Evolutionary conservation across 2,888 invertebrate species (phyloP), one percentile per base, ranked within the genome.

Genomic region (Ophion slaviceki): DNA sequence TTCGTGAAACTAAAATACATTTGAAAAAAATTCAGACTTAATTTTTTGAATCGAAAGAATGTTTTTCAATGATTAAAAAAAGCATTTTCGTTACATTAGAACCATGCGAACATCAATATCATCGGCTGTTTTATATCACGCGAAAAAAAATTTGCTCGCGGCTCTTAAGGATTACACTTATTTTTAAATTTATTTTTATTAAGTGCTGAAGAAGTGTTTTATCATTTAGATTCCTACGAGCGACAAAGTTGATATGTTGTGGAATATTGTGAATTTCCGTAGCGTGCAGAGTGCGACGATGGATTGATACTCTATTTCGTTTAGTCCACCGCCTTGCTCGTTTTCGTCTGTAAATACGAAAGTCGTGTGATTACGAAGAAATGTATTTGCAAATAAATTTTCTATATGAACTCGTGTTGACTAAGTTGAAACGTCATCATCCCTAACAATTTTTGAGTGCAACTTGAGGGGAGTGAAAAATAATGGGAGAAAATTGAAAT

Each of bases 381-480:
- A 7, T 40, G 36, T 45, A 53, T 64, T 47, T 75, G 47, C n/a
- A 53, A 75, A 53, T 75, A 80, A 84, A 47, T 70, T 66, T 67
- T 70, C 62, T 14, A 24, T 40, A 32, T 24, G 20, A 14, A 45
- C 20, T 4, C 0, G 20, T 14, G 59, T 70, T 17, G 20, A n/a
- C 7, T 0, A 28, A 61, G 36, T 40, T 10, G 3, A 57, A 40
- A 45, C 59, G 32, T 61, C 47, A 64, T 76, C 72, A 47, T 62
- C 47, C 72, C 17, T 61, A 70, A 14, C 2, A 2, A 45, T 57
- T 64, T 75, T 57, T 36, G 64, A 40, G 59, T 59, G 59, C 67
- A 70, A 17, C 62, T 70, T 57, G 45, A 53, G 66, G 59, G 11
- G 28, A 62, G 59, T 14, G 28, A 61, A 66, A 36, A 40, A 40